phyloP scores from a whole-genome alignment of 2,797 vertebrate species.

The Darevskia mixta region DNA sequence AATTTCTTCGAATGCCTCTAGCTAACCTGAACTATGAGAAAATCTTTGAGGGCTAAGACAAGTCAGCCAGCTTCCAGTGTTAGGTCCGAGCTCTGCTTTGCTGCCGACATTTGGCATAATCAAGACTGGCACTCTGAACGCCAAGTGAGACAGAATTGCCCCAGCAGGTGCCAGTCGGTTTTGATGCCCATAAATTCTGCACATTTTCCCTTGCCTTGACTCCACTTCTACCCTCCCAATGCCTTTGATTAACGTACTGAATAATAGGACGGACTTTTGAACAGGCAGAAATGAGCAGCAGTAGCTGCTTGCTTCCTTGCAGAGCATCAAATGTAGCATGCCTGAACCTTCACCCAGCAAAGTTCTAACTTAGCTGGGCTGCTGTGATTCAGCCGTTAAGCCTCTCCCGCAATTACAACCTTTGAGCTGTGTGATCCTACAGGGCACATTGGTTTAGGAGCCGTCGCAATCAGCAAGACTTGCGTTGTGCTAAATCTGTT shows the following conservation, averaged over 20 bases:
- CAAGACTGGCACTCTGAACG: neutral
- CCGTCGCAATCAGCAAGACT: neutral
- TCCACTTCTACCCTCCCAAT: neutral
- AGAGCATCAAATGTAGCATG: neutral
- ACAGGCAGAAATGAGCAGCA: neutral
- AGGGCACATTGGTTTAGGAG: neutral
- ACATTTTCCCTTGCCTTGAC: neutral
- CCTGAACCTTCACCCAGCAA: neutral
- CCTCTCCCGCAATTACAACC: too few relatives aligned
- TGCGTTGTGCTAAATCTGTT: neutral
- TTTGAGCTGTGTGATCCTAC: neutral
- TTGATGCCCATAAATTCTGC: neutral
- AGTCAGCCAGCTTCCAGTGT: too few relatives aligned
- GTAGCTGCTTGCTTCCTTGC: too few relatives aligned
- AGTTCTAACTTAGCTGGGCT: neutral
- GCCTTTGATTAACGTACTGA: neutral
- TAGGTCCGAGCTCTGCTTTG: neutral
- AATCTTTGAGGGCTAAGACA: neutral
- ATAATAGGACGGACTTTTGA: neutral
- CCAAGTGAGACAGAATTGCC: neutral
- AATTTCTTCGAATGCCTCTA: neutral
- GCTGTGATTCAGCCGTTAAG: neutral
- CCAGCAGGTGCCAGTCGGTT: too few relatives aligned
- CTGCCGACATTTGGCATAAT: neutral
- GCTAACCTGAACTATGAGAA: neutral